These are phyloP conservation scores for Polymixis lichenea DNA, from an alignment of 2,888 invertebrate species.

Conservation along the genomic window DNA sequence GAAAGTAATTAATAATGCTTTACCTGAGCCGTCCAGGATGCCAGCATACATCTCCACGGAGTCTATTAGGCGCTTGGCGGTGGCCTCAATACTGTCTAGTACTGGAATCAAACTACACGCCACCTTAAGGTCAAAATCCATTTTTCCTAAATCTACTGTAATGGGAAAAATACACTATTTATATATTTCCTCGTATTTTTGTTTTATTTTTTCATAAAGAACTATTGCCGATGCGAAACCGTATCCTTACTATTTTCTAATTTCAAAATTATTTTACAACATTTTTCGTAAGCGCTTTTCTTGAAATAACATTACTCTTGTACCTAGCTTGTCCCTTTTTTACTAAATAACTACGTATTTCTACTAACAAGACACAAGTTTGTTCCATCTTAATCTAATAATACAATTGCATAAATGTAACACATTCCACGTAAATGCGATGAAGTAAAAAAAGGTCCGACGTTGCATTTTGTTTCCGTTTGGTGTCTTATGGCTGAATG, in stretches of 20 bases:
- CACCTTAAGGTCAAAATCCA: slow-evolving; percentile 18
- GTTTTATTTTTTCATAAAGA: too few relatives aligned
- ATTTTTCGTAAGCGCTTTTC: too few relatives aligned
- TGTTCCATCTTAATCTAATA: slow-evolving; percentile 1
- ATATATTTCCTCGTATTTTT: too few relatives aligned
- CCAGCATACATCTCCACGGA: slow-evolving; percentile 4
- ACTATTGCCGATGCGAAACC: too few relatives aligned
- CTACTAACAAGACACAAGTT: slow-evolving; percentile 3
- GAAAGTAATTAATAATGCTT: slow-evolving; percentile 1
- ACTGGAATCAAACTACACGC: slow-evolving; percentile 23
- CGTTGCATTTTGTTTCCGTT: not conserved
- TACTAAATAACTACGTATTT: not conserved
- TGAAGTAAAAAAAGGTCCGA: not conserved
- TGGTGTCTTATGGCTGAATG: too few relatives aligned
- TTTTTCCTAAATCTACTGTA: not conserved
- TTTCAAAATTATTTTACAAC: too few relatives aligned
- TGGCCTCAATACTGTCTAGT: slow-evolving; percentile 16
- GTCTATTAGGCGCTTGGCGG: slow-evolving; percentile 9
- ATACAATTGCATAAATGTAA: not conserved
- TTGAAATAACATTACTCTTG: too few relatives aligned
- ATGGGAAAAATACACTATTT: not conserved
- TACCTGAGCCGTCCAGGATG: slow-evolving; percentile 9
- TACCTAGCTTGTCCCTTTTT: too few relatives aligned
- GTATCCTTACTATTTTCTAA: too few relatives aligned
- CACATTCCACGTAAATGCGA: slow-evolving; percentile 2